A percentile compares a stretch with the other conserved stretches of the same genome.
Conservation (phyloP, 2,113 vertebrate genomes). For the Orcinus orca region DNA sequence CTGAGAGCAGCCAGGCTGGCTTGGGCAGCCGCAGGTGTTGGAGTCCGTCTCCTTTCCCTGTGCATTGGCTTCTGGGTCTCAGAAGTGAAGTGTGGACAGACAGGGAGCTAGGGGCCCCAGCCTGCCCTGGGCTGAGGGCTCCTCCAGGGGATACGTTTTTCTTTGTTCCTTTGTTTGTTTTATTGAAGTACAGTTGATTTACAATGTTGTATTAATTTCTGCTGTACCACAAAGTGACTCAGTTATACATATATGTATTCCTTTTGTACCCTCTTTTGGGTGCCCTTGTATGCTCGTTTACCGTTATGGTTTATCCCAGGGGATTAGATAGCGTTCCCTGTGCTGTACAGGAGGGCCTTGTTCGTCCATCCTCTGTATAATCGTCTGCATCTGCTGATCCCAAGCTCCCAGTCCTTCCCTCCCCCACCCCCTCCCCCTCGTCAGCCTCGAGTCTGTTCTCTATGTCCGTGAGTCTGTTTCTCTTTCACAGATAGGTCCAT, state of each 20-base stretch:
- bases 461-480: background rate
- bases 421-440: background rate
- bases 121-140: accelerated
- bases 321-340: background rate
- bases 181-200: background rate
- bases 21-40: accelerated
- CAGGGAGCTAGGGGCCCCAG: background rate
- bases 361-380: accelerated
- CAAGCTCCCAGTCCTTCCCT: background rate
- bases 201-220: background rate
- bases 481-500: background rate
- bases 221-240: background rate
- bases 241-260: background rate
- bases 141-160: accelerated
- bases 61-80: accelerated
- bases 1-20: accelerated
- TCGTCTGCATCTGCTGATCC: background rate
- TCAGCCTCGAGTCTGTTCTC: accelerated
- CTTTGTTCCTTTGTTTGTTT: too few species aligned
- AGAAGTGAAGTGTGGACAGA: accelerated
- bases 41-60: background rate
- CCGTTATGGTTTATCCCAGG: background rate
- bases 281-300: background rate
- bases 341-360: accelerated
- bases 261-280: background rate